Conservation (phyloP, 23 tunicate species). For the Phallusia fumigata region DNA sequence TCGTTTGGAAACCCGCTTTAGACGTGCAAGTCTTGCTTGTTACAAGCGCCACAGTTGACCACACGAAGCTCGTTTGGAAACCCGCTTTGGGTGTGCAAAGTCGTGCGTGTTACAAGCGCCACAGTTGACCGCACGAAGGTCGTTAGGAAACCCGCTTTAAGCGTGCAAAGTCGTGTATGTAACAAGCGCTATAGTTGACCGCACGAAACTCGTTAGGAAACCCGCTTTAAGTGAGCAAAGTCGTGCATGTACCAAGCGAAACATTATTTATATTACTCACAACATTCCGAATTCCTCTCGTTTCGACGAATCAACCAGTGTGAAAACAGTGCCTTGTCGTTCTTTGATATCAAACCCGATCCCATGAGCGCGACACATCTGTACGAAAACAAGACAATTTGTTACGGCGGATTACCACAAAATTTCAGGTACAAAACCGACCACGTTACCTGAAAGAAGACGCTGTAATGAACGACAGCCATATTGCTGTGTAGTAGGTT, state of each 20-base stretch:
- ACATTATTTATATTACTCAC: constrained; percentile 58
- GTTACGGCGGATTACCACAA: not conserved
- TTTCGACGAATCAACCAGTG: constrained; percentile 75
- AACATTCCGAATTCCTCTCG: constrained; percentile 92
- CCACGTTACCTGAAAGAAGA: constrained; percentile 79
- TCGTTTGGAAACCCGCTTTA: too few relatives aligned
- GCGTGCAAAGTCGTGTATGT: too few relatives aligned
- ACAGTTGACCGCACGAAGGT: too few relatives aligned
- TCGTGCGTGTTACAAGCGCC: too few relatives aligned
- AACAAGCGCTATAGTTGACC: too few relatives aligned
- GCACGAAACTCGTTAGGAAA: not conserved
- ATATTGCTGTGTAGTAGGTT: constrained; percentile 79
- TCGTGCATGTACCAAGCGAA: too few relatives aligned
- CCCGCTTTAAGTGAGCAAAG: too few relatives aligned
- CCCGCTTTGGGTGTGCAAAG: too few relatives aligned
- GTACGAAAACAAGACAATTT: not conserved
- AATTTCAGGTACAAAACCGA: not conserved
- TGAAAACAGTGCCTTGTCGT: constrained; percentile 83
- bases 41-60: too few relatives aligned
- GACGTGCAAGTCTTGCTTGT: too few relatives aligned
- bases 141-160: too few relatives aligned
- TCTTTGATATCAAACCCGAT: constrained; percentile 95
- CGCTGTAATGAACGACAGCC: constrained; percentile 95
- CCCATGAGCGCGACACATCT: constrained; percentile 96
- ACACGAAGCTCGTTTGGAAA: too few relatives aligned